A percentile compares a stretch with the other conserved stretches of the same genome.
These are phyloP conservation scores for Lasioglossum morio DNA, from an alignment of 2,888 invertebrate genomes.

Conservation along the genomic window DNA sequence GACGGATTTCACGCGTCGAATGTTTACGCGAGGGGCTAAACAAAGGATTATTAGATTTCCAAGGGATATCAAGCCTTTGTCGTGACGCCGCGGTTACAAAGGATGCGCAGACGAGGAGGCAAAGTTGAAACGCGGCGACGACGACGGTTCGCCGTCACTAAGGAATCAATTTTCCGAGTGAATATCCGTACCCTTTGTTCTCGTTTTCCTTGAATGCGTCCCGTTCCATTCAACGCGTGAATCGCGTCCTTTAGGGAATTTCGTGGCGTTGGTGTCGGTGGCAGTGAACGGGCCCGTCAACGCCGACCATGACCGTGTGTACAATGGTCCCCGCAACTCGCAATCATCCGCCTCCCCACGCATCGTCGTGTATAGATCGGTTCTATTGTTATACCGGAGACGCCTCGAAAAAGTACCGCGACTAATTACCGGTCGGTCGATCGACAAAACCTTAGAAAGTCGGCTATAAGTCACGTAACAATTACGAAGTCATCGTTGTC, in stretches of 20 bases:
- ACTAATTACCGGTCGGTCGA: conserved; percentile 63
- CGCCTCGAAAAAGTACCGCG: conserved; percentile 66
- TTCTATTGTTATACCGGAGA: conserved; percentile 63
- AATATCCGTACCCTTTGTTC: conserved; percentile 67
- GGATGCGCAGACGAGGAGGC: conserved; percentile 27
- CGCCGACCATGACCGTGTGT: conserved; percentile 87
- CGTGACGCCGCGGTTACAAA: conserved; percentile 6
- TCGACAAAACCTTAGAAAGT: conserved; percentile 52
- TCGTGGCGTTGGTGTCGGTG: conserved; percentile 82
- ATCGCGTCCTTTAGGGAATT: conserved; percentile 71
- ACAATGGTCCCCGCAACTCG: conserved; percentile 85
- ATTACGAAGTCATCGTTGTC: conserved; percentile 48
- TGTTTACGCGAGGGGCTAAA: conserved; percentile 12
- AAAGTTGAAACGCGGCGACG: conserved; percentile 62
- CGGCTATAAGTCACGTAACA: conserved; percentile 48
- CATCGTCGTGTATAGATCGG: conserved; percentile 76
- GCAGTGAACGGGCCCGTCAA: conserved; percentile 86
- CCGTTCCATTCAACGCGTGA: conserved; percentile 54
- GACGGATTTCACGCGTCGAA: background rate
- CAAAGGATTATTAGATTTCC: conserved; percentile 20
- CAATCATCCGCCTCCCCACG: conserved; percentile 78
- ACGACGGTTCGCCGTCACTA: conserved; percentile 53
- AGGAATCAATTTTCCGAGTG: conserved; percentile 73
- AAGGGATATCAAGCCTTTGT: conserved; percentile 27
- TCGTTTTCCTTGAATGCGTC: conserved; percentile 49